A percentile compares a stretch with the other conserved stretches of the same genome.
Evolutionary conservation across 2,113 vertebrate genomes (phyloP).

Genomic region (Sprattus sprattus): DNA sequence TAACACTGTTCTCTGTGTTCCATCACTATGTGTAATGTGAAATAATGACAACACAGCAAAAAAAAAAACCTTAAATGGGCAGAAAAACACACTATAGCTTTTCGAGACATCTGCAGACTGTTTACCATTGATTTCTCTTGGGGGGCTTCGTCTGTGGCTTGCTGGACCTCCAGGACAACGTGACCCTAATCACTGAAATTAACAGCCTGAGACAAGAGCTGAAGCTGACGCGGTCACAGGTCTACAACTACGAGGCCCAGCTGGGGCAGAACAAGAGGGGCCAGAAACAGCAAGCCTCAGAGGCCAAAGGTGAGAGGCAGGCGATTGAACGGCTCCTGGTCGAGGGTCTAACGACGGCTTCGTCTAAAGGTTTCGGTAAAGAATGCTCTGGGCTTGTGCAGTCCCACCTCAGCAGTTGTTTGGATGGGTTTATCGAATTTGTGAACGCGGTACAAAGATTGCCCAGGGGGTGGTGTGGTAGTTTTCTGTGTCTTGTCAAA

Average conservation of each 20-base stretch:
- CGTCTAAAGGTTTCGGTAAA: background rate
- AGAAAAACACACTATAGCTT: background rate
- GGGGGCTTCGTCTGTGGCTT: background rate
- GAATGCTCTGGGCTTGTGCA: background rate
- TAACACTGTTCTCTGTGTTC: background rate
- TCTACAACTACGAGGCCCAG: background rate
- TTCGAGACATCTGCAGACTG: background rate
- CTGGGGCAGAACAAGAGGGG: background rate
- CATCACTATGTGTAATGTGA: background rate
- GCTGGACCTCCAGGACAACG: slow-evolving; percentile 9
- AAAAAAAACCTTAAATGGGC: background rate
- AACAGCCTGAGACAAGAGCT: slow-evolving; percentile 2
- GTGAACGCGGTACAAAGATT: background rate
- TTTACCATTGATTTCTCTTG: background rate
- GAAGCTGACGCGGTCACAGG: background rate
- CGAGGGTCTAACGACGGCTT: background rate
- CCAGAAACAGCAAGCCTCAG: background rate
- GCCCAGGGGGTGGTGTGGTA: background rate
- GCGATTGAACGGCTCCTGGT: background rate
- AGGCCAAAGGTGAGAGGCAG: background rate
- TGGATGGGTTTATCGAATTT: background rate
- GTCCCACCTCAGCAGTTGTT: background rate
- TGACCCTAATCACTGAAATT: background rate
- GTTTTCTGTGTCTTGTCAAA: background rate
- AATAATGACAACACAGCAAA: background rate